Evolutionary conservation across 1,140 invertebrate genomes (phyloP).

Genomic region (Drosophila biarmipes): DNA sequence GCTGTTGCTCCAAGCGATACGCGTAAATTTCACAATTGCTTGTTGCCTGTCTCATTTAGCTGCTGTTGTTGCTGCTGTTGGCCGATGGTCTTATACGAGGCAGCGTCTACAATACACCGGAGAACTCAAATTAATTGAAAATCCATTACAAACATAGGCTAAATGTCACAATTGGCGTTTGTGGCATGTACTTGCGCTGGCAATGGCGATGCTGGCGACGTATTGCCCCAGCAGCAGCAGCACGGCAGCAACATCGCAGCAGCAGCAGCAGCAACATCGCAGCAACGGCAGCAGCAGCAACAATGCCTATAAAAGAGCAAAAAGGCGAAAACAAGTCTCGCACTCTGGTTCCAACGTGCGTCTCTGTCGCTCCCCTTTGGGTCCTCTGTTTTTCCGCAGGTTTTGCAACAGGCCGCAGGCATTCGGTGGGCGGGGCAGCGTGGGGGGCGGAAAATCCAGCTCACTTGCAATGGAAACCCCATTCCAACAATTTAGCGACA

Average conservation of each 20-base stretch:
- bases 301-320: conserved; percentile 80
- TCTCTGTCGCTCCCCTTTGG: conserved; percentile 1
- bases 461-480: conserved; percentile 76
- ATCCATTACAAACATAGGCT: conserved; percentile 83
- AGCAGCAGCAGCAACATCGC: conserved; percentile 38
- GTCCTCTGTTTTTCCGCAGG: conserved; percentile 46
- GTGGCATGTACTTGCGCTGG: conserved; percentile 78
- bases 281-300: conserved; percentile 45
- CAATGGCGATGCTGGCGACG: conserved; percentile 71
- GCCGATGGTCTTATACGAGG: conserved; percentile 67
- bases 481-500: conserved; percentile 82
- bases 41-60: conserved; percentile 39
- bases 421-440: conserved; percentile 45
- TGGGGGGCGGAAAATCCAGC: conserved; percentile 37
- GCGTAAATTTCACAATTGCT: conserved; percentile 81
- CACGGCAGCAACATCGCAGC: conserved; percentile 15
- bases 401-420: conserved; percentile 64
- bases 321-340: conserved; percentile 81
- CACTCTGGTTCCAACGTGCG: conserved; percentile 73
- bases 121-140: conserved; percentile 84
- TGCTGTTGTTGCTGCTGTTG: conserved; percentile 42
- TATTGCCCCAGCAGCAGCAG: conserved; percentile 58
- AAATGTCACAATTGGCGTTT: conserved; percentile 83
- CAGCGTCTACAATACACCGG: conserved; percentile 81
- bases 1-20: conserved; percentile 52